Evolutionary conservation across 2,797 vertebrate species (phyloP), one percentile per base, ranked within the genome.

Genomic region (Typhlichthys eigenmanni): DNA sequence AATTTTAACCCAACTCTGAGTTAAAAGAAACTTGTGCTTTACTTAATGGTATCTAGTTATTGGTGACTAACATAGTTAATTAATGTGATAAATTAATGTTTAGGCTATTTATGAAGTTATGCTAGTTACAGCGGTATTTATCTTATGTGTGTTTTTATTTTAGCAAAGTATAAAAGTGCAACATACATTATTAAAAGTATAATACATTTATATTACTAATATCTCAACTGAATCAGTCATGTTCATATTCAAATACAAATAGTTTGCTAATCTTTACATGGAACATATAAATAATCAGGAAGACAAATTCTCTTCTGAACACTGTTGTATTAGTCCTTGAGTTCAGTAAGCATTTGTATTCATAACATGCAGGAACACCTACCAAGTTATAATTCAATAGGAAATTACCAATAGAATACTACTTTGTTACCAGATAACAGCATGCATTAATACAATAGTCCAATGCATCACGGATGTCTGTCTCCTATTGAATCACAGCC

Each of bases 81-180:
- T 70, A 71, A 65, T 86, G 93, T 92, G 78, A 93, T 93, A 93
- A 86, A 89, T 78, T 81, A 72, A 69, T 45, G 85, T 93, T 94
- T 92, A 93, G 92, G 87, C 91, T 92, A 91, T 90, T 93, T 93
- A 92, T 89, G 84, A 71, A 65, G 73, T 88, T 89, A 89, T 87
- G 65, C 88, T 93, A 94, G 89, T 88, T 90, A 78, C 38, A 43
- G 74, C 62, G 59, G 60, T 64, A 58, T 66, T 81, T 84, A 72
- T 75, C 85, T 78, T 77, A 78, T 56, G 70, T 86, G 83, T 83
- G 47, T 68, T 82, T 72, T 52, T 76, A 11, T 69, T 55, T 77
- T 73, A 57, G 13, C 16, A 24, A 24, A 24, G 24, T 24, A 24
- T 24, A 24, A 24, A 24, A 24, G 24, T 24, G 24, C 24, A 10